Base-by-base conservation (phyloP, 2,888 invertebrate species). In the Mesorhabditis sp. region DNA sequence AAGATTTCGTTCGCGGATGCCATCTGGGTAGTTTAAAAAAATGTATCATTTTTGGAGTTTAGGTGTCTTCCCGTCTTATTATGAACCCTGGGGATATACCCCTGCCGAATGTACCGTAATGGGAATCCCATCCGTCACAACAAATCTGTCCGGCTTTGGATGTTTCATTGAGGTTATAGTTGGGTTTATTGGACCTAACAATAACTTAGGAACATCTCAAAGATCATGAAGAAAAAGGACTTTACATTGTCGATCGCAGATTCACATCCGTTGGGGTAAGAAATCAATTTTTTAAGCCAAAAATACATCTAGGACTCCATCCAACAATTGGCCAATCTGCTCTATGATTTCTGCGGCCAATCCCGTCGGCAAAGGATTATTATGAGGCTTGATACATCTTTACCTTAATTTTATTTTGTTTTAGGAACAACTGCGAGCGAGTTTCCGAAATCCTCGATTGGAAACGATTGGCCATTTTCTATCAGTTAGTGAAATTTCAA, bases 1-100 rank as follows among this genome's bases (percentile, higher is more conserved):
- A 98, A 86, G 98, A 99, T 86, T 99, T 99, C 87, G 97, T 99
- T 0, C 90, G 98, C 43, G 98, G 98, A 4, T 99, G 98, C 82
- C 98, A 98, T 88, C 89, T 98, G 80, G 58, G 58, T 50, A 50
- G 98, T 7, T 7, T 28, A 28, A 50, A 13, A 7, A 28, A 7
- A 62, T 15, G 15, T 15, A 62, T n/a, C 63, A 6, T 15, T 15
- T 15, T 15, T 15, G 6, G 6, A 28, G 6, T 62, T 62, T 7
- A 7, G 76, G 98, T 0, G 97, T 99, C 28, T 98, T 98, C 87
- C 98, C 98, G 0, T 96, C 96, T 0, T 98, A 98, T 87, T 98
- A 98, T 87, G 98, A 99, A 86, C 98, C 98, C 0, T 98, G 98
- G 98, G 98, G 98, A 10, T 78, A 78, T 67, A 78, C 78, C 74